Percentiles rank a stretch among this genome's conserved stretches.
Evolutionary conservation across 92 coral and sea anemone species (phyloP).

Genomic region (Heteractis magnifica): DNA sequence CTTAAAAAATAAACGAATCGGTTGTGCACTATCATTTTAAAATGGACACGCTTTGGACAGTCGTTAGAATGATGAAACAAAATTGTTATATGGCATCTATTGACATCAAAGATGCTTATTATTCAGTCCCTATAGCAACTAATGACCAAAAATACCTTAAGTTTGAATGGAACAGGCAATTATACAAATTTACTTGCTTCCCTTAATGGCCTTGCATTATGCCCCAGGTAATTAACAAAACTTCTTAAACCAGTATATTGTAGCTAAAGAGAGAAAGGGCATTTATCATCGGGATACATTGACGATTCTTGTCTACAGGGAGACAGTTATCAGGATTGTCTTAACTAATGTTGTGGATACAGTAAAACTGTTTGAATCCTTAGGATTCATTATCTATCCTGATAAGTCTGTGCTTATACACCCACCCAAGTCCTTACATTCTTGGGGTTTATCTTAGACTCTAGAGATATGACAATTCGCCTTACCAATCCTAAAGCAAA

Average conservation of each 20-base stretch:
- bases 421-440: slow-evolving; percentile 4
- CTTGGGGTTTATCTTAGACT: slow-evolving; percentile 3
- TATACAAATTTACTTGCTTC: not conserved
- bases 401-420: slow-evolving; percentile 1
- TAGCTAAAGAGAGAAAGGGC: slow-evolving; percentile 1
- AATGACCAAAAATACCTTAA: too few relatives aligned
- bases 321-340: slow-evolving; percentile 7
- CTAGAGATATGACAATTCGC: not conserved
- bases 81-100: too few relatives aligned
- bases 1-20: slow-evolving; percentile 6
- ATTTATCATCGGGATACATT: slow-evolving; percentile 16
- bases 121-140: too few relatives aligned
- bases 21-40: too few relatives aligned
- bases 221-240: too few relatives aligned
- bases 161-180: not conserved
- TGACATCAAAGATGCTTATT: not conserved
- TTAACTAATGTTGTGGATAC: not conserved
- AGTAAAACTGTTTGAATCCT: not conserved
- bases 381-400: not conserved
- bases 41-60: too few relatives aligned
- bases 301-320: slow-evolving; percentile 15
- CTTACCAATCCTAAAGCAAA: too few relatives aligned
- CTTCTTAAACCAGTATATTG: slow-evolving; percentile 9
- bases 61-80: too few relatives aligned
- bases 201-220: too few relatives aligned